A percentile compares a stretch with the other conserved stretches of the same genome.
These are phyloP conservation scores for Zaprionus capensis DNA, from an alignment of 1,140 invertebrate species.

Conservation along the genomic window DNA sequence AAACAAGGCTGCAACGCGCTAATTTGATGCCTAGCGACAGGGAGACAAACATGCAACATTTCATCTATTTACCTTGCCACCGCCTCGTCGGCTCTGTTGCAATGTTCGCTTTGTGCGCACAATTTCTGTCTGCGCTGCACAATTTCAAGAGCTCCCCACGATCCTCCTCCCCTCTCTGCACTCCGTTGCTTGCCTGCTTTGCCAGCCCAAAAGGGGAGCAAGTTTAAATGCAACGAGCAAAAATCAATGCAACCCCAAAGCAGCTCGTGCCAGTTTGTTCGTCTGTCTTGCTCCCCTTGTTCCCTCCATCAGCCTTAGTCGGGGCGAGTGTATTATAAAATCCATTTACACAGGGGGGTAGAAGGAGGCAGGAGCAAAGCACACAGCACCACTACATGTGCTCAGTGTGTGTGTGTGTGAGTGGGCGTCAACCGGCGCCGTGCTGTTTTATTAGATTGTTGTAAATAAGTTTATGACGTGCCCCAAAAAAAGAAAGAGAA, in stretches of 20 bases:
- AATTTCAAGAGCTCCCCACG: conserved; percentile 62
- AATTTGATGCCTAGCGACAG: conserved; percentile 63
- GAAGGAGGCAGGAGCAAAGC: not conserved
- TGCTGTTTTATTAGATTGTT: conserved; percentile 77
- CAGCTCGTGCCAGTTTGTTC: conserved; percentile 37
- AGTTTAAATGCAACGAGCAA: conserved; percentile 83
- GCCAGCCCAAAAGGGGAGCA: conserved; percentile 69
- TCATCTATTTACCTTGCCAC: conserved; percentile 59
- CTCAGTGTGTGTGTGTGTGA: not conserved
- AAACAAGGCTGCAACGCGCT: conserved; percentile 63
- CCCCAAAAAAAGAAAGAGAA: conserved; percentile 47
- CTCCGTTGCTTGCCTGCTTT: not conserved
- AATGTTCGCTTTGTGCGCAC: conserved; percentile 46
- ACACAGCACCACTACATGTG: not conserved
- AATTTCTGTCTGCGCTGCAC: conserved; percentile 79
- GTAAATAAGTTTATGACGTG: conserved; percentile 77
- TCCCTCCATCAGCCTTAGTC: not conserved
- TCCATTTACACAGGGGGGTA: conserved; percentile 47
- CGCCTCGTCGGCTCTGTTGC: not conserved
- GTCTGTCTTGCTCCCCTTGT: conserved; percentile 7
- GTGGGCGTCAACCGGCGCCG: conserved; percentile 72
- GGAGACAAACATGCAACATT: conserved; percentile 48
- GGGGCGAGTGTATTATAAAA: conserved; percentile 26
- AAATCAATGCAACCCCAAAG: conserved; percentile 81
- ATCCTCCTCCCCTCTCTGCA: not conserved